Evolutionary conservation across 2,797 vertebrate genomes (phyloP).

Genomic region (Mormyrus hasselquistii): DNA sequence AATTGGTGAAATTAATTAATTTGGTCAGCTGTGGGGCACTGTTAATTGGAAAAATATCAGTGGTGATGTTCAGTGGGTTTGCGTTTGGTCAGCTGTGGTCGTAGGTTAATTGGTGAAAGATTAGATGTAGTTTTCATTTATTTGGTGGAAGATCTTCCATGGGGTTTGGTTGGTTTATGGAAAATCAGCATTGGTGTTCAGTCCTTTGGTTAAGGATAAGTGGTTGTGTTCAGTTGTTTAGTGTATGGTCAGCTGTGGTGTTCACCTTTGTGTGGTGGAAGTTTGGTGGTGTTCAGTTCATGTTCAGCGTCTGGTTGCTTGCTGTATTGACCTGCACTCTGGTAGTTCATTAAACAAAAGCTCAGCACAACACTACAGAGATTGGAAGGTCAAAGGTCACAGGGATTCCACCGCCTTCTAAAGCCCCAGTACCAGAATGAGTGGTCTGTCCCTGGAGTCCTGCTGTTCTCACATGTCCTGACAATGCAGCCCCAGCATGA

Average conservation of each 20-base stretch:
- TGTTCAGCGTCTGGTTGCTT: background rate
- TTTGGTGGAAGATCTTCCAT: background rate
- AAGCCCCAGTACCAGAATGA: background rate
- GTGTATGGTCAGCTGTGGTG: background rate
- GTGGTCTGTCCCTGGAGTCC: background rate
- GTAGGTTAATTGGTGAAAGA: background rate
- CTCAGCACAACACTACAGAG: background rate
- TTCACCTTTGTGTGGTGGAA: background rate
- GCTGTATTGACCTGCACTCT: background rate
- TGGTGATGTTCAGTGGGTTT: background rate
- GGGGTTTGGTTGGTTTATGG: background rate
- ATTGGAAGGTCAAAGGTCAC: background rate
- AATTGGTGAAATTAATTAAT: background rate
- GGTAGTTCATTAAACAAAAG: slow-evolving; percentile 6
- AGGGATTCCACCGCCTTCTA: background rate
- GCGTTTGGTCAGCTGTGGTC: background rate
- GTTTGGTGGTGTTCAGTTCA: background rate
- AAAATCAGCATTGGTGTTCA: background rate
- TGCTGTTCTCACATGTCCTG: background rate
- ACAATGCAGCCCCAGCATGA: background rate
- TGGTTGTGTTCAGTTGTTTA: background rate
- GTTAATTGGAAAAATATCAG: background rate
- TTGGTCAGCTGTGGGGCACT: too few relatives aligned
- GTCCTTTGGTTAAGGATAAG: background rate
- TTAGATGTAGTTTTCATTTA: background rate